phyloP scores from a whole-genome alignment of 1,140 invertebrate genomes.

The Cydia pomonella region DNA sequence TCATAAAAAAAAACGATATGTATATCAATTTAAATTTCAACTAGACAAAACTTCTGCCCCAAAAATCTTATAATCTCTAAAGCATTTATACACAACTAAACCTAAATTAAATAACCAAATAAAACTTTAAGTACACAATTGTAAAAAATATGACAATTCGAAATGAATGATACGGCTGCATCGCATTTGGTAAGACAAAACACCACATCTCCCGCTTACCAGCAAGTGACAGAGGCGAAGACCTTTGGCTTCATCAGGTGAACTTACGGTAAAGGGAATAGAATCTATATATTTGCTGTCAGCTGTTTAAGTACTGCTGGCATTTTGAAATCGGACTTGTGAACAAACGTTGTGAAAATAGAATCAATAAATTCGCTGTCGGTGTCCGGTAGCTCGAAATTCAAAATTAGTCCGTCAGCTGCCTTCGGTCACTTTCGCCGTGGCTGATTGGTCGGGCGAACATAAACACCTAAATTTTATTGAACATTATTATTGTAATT shows the following conservation, averaged over 20 bases:
- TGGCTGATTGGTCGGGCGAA: slow-evolving; percentile 43
- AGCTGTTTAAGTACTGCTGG: not conserved
- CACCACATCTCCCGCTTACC: not conserved
- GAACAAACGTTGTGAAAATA: not conserved
- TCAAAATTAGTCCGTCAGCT: slow-evolving; percentile 1
- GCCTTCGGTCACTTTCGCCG: not conserved
- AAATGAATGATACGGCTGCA: not conserved
- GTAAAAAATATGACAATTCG: no score
- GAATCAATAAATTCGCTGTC: slow-evolving; percentile 13
- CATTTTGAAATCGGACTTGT: not conserved
- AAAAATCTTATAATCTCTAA: no score
- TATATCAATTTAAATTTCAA: no score
- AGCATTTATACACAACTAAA: no score
- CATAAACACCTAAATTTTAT: slow-evolving; percentile 51
- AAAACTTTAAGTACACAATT: no score
- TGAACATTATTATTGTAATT: slow-evolving; percentile 36
- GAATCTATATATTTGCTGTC: not conserved
- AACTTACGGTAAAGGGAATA: not conserved
- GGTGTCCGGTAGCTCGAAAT: slow-evolving; percentile 5
- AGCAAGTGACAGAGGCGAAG: not conserved
- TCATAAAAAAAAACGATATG: no score
- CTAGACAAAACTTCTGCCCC: no score
- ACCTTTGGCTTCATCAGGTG: slow-evolving; percentile 4
- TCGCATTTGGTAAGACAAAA: not conserved
- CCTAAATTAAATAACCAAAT: no score